phyloP scores from a whole-genome alignment of 2,888 invertebrate species.

The Cybosia mesomella region DNA sequence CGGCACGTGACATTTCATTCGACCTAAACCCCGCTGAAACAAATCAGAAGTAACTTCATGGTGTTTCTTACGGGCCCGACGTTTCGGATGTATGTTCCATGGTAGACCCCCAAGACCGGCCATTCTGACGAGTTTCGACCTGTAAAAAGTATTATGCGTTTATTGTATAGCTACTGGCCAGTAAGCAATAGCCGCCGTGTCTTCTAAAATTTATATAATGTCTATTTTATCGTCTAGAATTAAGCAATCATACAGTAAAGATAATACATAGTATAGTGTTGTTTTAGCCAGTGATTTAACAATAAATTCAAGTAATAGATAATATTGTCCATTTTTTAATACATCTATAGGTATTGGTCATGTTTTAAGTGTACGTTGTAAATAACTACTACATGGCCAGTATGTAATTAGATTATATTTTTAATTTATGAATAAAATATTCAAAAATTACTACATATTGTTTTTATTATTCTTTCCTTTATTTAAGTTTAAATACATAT shows the following conservation, averaged over 20 bases:
- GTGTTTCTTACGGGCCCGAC: too few species aligned
- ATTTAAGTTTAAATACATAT: too few species aligned
- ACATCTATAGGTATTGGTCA: slow-evolving; percentile 33
- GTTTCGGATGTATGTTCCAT: too few species aligned
- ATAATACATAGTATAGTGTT: slow-evolving; percentile 12
- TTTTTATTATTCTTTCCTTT: slow-evolving; percentile 12
- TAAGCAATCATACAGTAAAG: slow-evolving; percentile 2
- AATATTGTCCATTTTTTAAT: slow-evolving; percentile 38
- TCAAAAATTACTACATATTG: slow-evolving; percentile 18
- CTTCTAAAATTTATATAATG: background rate
- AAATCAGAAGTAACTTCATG: too few species aligned
- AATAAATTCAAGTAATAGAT: slow-evolving; percentile 14
- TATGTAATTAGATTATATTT: slow-evolving; percentile 44
- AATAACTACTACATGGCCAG: slow-evolving; percentile 43
- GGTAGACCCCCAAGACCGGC: too few species aligned
- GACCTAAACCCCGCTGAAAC: too few species aligned
- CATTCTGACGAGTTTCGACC: too few species aligned
- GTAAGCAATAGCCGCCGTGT: background rate
- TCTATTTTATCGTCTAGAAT: background rate
- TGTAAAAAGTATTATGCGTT: background rate
- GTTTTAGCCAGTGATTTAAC: slow-evolving; percentile 13
- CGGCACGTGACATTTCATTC: too few species aligned
- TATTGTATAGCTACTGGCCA: background rate
- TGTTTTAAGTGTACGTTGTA: slow-evolving; percentile 43
- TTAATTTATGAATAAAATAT: slow-evolving; percentile 44